These are phyloP conservation scores for Dreissena polymorpha DNA, from an alignment of 1,140 invertebrate species.

Conservation along the genomic window DNA sequence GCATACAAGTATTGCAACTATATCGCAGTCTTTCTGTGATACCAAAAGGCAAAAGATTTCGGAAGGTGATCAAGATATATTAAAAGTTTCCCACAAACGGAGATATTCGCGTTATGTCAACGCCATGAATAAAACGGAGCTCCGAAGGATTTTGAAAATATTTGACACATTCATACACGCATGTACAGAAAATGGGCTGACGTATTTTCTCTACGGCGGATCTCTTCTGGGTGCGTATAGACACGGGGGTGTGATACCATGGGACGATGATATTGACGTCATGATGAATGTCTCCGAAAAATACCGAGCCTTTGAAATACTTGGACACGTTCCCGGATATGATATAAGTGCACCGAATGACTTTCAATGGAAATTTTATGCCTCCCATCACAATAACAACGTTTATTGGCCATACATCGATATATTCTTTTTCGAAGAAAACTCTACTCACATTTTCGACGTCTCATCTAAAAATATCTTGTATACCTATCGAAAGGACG, in stretches of 20 bases:
- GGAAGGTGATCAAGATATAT: too few species aligned
- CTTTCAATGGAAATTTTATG: slow-evolving; percentile 54
- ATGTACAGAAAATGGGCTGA: slow-evolving; percentile 42
- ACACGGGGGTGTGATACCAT: slow-evolving; percentile 66
- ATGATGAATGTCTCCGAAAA: slow-evolving; percentile 56
- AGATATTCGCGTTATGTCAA: too few species aligned
- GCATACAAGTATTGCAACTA: too few species aligned
- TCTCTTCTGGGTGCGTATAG: slow-evolving; percentile 64
- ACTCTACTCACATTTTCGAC: slow-evolving; percentile 72
- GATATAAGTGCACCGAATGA: slow-evolving; percentile 25
- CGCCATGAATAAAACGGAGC: slow-evolving; percentile 1
- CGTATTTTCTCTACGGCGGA: slow-evolving; percentile 62
- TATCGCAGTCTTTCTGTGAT: too few species aligned
- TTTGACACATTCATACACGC: slow-evolving; percentile 36
- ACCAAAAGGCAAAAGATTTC: too few species aligned
- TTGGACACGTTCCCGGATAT: slow-evolving; percentile 28
- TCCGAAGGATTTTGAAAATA: neutral
- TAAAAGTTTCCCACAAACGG: too few species aligned
- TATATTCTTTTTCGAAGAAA: slow-evolving; percentile 74
- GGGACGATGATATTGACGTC: slow-evolving; percentile 70
- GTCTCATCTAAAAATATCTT: slow-evolving; percentile 56
- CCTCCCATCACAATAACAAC: neutral
- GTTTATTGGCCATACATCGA: slow-evolving; percentile 74
- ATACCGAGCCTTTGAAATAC: neutral
- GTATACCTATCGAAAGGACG: slow-evolving; percentile 61